These are phyloP conservation scores for Boloria euphrosyne DNA, from an alignment of 2,888 invertebrate genomes.

Conservation along the genomic window DNA sequence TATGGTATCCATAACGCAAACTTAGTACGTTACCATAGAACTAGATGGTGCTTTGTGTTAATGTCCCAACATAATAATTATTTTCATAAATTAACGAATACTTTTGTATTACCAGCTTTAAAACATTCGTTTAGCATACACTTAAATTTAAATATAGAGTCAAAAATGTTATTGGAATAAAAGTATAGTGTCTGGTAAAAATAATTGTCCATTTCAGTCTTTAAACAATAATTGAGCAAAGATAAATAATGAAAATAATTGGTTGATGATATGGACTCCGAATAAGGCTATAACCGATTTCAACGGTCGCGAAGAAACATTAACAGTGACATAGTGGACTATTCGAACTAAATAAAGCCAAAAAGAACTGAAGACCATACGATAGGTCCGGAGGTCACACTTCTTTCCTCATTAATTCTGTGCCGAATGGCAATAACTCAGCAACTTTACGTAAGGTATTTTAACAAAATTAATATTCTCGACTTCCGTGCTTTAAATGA, in stretches of 20 bases:
- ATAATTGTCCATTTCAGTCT: slow-evolving; percentile 22
- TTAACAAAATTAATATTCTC: slow-evolving; percentile 58
- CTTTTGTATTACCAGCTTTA: no score
- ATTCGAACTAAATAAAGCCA: slow-evolving; percentile 38
- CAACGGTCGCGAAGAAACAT: slow-evolving; percentile 28
- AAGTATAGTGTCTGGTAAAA: background rate
- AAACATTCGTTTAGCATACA: no score
- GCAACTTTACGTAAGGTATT: slow-evolving; percentile 64
- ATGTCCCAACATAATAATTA: no score
- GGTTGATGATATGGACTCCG: slow-evolving; percentile 27
- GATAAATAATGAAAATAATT: slow-evolving; percentile 28
- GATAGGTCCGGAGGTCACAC: slow-evolving; percentile 55
- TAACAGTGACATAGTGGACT: slow-evolving; percentile 33
- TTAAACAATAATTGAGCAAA: slow-evolving; percentile 25
- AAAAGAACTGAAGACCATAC: slow-evolving; percentile 41
- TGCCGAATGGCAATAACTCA: slow-evolving; percentile 63
- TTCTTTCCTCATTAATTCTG: slow-evolving; percentile 61
- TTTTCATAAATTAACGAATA: no score
- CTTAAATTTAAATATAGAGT: no score
- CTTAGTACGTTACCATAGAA: no score
- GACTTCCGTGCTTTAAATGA: slow-evolving; percentile 41
- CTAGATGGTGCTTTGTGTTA: no score
- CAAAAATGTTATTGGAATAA: slow-evolving; percentile 44
- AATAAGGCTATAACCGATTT: slow-evolving; percentile 34
- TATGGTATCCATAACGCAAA: no score